Evolutionary conservation across 2,888 invertebrate species (phyloP), one percentile per base, ranked within the genome.

Genomic region (Cecidostiba fungosa): DNA sequence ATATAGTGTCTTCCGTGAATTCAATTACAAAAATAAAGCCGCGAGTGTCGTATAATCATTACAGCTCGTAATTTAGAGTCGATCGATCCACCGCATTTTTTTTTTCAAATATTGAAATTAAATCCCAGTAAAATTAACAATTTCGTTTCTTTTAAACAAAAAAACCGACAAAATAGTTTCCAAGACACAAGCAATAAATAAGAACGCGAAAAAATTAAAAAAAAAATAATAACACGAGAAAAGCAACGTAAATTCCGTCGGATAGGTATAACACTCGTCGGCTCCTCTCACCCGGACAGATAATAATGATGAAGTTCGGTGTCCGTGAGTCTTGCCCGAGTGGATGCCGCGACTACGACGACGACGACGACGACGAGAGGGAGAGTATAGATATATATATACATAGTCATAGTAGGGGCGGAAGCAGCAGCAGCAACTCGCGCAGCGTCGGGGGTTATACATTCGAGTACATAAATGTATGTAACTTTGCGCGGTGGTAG

Each of bases 381-480:
- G 84, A 69, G 85, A 66, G 62, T 23, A n/a, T 54, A 54, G 0
- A 54, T 19, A 19, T 19, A 19, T 50, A 50, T 3, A 50, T 19
- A 54, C 2, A n/a, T 0, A 59, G 8, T 59, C 54, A 74, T 82
- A 87, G 87, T 87, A 88, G 83, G 47, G 85, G 88, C 87, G 86
- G 89, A 81, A 39, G 72, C 72, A 23, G 3, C 23, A 14, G 79
- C 83, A 87, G 85, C 62, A 84, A 86, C 69, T 12, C 80, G 78
- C 69, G 50, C 43, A 89, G 92, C 90, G 90, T 90, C 89, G 91
- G 89, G 90, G 88, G 87, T 92, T 93, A 93, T 92, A 92, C 92
- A 85, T 93, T 89, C 93, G 91, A 92, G 93, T 92, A 93, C 93
- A 93, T 93, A 93, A 93, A 93, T 93, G 93, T 93, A 93, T 92